phyloP scores from a whole-genome alignment of 2,888 invertebrate genomes.

The Ferrisia virgata region DNA sequence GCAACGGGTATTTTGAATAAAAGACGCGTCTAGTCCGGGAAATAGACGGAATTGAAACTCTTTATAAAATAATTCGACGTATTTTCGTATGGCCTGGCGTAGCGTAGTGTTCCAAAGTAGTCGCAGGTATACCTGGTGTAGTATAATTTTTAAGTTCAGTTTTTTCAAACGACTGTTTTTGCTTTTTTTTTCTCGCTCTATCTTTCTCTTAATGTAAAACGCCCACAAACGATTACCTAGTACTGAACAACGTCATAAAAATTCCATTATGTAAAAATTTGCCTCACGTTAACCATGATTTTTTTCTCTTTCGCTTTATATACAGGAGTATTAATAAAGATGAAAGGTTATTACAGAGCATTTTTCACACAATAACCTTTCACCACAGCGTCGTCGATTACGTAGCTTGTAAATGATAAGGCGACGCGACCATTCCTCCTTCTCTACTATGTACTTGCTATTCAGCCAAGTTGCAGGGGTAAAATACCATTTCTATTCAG shows the following conservation, averaged over 20 bases:
- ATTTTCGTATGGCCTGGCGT: background rate
- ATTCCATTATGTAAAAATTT: constrained; percentile 2
- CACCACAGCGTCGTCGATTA: background rate
- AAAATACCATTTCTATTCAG: too few relatives aligned
- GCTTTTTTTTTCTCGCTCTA: background rate
- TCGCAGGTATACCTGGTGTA: background rate
- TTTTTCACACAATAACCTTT: constrained; percentile 11
- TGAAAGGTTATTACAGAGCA: background rate
- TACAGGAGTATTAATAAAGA: background rate
- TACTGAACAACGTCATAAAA: background rate
- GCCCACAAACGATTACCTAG: background rate
- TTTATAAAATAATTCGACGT: background rate
- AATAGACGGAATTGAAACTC: too few relatives aligned
- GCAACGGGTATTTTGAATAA: too few relatives aligned
- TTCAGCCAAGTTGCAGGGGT: background rate
- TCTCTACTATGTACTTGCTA: background rate
- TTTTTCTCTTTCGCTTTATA: background rate
- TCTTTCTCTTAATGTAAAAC: background rate
- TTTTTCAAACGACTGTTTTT: background rate
- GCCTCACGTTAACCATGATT: background rate
- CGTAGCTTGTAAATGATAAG: background rate
- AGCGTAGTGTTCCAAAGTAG: too few relatives aligned
- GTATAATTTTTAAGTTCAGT: background rate
- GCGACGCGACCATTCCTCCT: background rate
- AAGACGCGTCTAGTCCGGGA: too few relatives aligned